phyloP scores from a whole-genome alignment of 2,113 vertebrate species.

The Numida meleagris region DNA sequence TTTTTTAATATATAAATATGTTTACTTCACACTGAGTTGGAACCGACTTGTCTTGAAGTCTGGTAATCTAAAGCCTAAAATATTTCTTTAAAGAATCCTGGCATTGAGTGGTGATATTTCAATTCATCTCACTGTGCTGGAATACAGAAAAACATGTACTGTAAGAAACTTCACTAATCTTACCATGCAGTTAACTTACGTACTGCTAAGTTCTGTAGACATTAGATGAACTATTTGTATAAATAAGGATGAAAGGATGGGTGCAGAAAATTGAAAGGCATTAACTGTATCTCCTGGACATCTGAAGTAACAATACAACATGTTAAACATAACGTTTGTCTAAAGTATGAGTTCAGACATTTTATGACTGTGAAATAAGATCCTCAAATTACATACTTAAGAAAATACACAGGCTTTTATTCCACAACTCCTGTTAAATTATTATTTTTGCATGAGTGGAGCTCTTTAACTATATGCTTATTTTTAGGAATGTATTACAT shows the following conservation, averaged over 20 bases:
- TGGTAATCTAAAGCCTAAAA: neutral
- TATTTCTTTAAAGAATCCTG: neutral
- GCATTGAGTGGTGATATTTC: neutral
- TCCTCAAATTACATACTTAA: slow-evolving; percentile 25
- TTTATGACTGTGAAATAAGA: neutral
- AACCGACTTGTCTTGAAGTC: neutral
- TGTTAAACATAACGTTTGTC: neutral
- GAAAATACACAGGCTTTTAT: slow-evolving; percentile 23
- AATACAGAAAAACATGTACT: neutral
- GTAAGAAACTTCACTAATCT: neutral
- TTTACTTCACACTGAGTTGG: neutral
- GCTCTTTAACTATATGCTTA: slow-evolving; percentile 29
- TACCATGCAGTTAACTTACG: neutral
- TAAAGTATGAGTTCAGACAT: slow-evolving; percentile 45
- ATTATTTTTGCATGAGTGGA: neutral
- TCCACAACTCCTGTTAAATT: neutral
- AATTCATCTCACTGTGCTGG: neutral
- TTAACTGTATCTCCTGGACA: neutral
- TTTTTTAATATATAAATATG: neutral
- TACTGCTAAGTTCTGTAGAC: neutral
- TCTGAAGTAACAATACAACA: neutral
- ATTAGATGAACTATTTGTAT: neutral
- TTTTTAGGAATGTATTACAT: slow-evolving; percentile 25
- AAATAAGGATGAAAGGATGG: neutral
- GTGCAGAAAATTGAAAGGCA: neutral